Conservation (phyloP, 2,797 vertebrate genomes). For the Sebastes diploproa region DNA sequence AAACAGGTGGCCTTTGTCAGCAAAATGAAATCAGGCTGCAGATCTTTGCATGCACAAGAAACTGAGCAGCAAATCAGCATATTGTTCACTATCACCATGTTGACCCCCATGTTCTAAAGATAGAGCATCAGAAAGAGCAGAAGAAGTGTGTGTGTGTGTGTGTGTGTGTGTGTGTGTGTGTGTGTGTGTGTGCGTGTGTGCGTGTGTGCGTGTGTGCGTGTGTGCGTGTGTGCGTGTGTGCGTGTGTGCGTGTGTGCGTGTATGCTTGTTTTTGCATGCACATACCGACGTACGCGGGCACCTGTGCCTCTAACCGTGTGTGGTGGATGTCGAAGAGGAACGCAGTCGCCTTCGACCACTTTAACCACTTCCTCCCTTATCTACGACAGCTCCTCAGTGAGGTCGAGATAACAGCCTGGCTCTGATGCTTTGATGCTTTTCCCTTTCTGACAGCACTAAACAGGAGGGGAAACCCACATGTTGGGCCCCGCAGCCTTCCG, state of each 20-base stretch:
- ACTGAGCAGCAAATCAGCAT: slow-evolving; percentile 45
- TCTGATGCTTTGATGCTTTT: slow-evolving; percentile 67
- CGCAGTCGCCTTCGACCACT: slow-evolving; percentile 52
- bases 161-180: slow-evolving; percentile 6
- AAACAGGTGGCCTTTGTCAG: slow-evolving; percentile 52
- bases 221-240: background rate
- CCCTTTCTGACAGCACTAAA: slow-evolving; percentile 54
- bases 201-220: slow-evolving; percentile 13
- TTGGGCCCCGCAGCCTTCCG: slow-evolving; percentile 63
- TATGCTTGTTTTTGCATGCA: background rate
- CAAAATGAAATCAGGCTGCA: slow-evolving; percentile 38
- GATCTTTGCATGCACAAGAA: slow-evolving; percentile 58
- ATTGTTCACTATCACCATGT: slow-evolving; percentile 53
- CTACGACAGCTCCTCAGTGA: slow-evolving; percentile 57
- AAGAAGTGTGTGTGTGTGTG: background rate
- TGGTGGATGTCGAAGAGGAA: slow-evolving; percentile 40
- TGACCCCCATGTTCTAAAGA: slow-evolving; percentile 42
- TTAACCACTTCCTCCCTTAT: slow-evolving; percentile 76
- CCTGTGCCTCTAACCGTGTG: slow-evolving; percentile 23
- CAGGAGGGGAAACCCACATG: slow-evolving; percentile 75
- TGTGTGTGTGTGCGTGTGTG: background rate
- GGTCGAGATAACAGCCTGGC: slow-evolving; percentile 59
- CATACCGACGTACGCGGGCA: slow-evolving; percentile 21
- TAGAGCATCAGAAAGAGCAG: slow-evolving; percentile 21
- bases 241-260: background rate